These are phyloP conservation scores for Atta cephalotes DNA, from an alignment of 1,140 invertebrate genomes.

Conservation along the genomic window DNA sequence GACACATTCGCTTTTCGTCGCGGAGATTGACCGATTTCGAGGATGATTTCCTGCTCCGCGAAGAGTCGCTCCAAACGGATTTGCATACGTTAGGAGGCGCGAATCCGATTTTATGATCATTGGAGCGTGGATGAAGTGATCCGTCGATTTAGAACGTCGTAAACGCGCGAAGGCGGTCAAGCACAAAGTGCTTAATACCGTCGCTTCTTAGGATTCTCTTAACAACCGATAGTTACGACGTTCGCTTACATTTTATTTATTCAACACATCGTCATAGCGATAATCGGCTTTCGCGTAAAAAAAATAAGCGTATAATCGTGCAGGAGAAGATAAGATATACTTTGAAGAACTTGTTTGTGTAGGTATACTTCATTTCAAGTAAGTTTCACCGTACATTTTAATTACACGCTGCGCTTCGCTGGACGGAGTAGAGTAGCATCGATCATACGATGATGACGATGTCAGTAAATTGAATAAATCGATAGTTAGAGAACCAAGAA, in stretches of 20 bases:
- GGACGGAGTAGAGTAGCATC: conserved; percentile 1
- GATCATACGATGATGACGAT: conserved; percentile 29
- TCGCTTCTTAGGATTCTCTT: conserved; percentile 8
- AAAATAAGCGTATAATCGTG: neutral
- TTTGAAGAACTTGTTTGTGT: neutral
- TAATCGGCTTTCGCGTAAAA: conserved; percentile 10
- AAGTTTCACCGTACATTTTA: conserved; percentile 41
- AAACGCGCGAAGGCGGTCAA: conserved; percentile 52
- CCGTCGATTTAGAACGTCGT: conserved; percentile 53
- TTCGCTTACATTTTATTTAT: conserved; percentile 36
- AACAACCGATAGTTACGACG: conserved; percentile 29
- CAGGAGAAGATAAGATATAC: neutral
- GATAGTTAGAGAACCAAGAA: conserved; percentile 7
- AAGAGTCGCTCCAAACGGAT: conserved; percentile 31
- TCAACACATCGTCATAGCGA: neutral
- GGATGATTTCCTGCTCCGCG: conserved; percentile 42
- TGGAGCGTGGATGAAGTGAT: conserved; percentile 22
- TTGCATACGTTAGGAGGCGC: conserved; percentile 53
- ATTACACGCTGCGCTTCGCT: neutral
- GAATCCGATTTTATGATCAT: conserved; percentile 41
- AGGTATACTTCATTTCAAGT: neutral
- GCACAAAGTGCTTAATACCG: neutral
- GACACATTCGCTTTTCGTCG: conserved; percentile 60
- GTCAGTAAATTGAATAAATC: conserved; percentile 50
- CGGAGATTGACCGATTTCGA: conserved; percentile 42